phyloP scores from a whole-genome alignment of 1,140 invertebrate species.

The Ladona fulva region DNA sequence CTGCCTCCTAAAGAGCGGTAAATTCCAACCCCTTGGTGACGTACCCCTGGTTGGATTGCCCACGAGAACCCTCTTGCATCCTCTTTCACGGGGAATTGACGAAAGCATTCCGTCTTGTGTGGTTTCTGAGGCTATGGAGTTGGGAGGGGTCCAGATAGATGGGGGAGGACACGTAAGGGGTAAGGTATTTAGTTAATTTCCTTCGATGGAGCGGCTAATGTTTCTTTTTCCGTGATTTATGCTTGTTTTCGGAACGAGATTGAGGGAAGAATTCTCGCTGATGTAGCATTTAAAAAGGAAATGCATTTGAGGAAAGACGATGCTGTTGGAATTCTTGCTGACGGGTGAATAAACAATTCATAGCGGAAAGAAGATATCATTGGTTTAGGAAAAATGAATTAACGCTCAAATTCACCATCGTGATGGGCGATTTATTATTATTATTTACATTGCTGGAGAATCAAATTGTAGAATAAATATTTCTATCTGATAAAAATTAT shows the following conservation, averaged over 20 bases:
- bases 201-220: neutral
- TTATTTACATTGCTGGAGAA: no score
- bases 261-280: no score
- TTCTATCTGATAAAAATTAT: no score
- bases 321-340: no score
- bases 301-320: no score
- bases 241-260: neutral
- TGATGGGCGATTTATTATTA: no score
- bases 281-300: no score
- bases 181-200: neutral
- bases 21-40: neutral
- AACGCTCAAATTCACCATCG: no score
- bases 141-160: neutral
- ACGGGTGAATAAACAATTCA: no score
- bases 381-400: no score
- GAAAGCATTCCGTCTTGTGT: neutral
- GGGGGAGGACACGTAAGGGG: neutral
- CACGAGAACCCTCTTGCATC: neutral
- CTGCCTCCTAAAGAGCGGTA: neutral
- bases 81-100: neutral
- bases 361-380: no score
- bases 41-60: neutral
- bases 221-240: neutral
- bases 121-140: neutral
- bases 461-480: no score